Conservation (phyloP, 2,797 vertebrate genomes). For the Microchirus variegatus region DNA sequence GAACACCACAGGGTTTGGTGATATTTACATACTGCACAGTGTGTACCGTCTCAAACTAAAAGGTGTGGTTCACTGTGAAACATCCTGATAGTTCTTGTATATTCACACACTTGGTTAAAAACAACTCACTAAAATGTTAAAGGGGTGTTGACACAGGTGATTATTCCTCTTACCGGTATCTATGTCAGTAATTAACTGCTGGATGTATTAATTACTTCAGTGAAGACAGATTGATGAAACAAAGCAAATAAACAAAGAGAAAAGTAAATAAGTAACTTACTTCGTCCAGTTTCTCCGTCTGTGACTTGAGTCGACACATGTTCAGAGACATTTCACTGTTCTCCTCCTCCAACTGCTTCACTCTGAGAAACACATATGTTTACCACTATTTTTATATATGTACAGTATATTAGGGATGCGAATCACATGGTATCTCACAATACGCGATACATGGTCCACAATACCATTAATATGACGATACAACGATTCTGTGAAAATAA, state of each 20-base stretch:
- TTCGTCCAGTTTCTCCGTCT: constrained; percentile 93
- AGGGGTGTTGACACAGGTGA: too few species aligned
- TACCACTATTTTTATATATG: neutral
- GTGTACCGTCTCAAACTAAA: neutral
- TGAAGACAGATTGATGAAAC: neutral
- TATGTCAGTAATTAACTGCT: too few species aligned
- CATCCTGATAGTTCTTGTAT: too few species aligned
- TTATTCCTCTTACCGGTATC: too few species aligned
- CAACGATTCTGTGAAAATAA: too few species aligned
- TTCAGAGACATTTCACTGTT: constrained; percentile 83
- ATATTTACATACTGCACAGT: neutral
- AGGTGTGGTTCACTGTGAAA: constrained; percentile 9
- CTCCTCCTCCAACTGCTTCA: constrained; percentile 92
- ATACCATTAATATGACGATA: too few species aligned
- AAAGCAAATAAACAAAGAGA: neutral
- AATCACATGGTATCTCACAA: too few species aligned
- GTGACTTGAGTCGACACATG: constrained; percentile 89
- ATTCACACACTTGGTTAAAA: too few species aligned
- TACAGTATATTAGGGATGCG: too few species aligned
- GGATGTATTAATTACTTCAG: neutral
- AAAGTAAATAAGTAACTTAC: constrained; percentile 65
- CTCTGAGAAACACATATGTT: constrained; percentile 73
- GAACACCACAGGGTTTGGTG: neutral
- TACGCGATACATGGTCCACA: too few species aligned
- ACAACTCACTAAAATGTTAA: too few species aligned